Evolutionary conservation across 1,140 invertebrate species (phyloP).

Genomic region (Ceratitis capitata): DNA sequence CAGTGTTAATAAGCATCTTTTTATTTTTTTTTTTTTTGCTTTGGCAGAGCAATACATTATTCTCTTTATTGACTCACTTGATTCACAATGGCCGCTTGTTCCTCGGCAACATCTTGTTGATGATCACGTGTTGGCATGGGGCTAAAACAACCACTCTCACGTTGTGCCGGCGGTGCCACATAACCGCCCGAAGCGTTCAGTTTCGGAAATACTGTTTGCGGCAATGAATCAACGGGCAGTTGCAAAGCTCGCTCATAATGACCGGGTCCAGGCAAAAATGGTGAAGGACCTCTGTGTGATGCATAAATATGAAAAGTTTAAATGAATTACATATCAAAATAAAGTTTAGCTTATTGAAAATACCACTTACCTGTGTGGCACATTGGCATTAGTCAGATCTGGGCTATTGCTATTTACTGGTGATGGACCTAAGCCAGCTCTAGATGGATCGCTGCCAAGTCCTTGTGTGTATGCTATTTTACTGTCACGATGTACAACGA

Average conservation of each 20-base stretch:
- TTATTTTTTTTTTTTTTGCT: too few species aligned
- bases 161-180: slow-evolving; percentile 49
- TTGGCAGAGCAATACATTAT: not conserved
- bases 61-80: slow-evolving; percentile 58
- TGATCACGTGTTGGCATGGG: slow-evolving; percentile 64
- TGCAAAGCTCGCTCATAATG: slow-evolving; percentile 60
- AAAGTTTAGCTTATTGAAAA: not conserved
- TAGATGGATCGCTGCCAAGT: slow-evolving; percentile 50
- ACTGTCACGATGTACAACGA: slow-evolving; percentile 71
- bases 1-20: not conserved
- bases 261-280: slow-evolving; percentile 61
- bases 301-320: not conserved
- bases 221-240: slow-evolving; percentile 60
- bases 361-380: slow-evolving; percentile 45
- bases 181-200: slow-evolving; percentile 61
- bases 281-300: slow-evolving; percentile 55
- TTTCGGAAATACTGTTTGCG: slow-evolving; percentile 65
- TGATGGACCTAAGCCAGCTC: not conserved
- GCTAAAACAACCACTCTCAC: slow-evolving; percentile 43
- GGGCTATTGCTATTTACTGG: slow-evolving; percentile 44
- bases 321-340: not conserved
- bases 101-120: slow-evolving; percentile 64
- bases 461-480: slow-evolving; percentile 63
- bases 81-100: slow-evolving; percentile 63
- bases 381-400: slow-evolving; percentile 45